Conservation (phyloP, 2,797 vertebrate genomes). For the Dendrocincla tyrannina region DNA sequence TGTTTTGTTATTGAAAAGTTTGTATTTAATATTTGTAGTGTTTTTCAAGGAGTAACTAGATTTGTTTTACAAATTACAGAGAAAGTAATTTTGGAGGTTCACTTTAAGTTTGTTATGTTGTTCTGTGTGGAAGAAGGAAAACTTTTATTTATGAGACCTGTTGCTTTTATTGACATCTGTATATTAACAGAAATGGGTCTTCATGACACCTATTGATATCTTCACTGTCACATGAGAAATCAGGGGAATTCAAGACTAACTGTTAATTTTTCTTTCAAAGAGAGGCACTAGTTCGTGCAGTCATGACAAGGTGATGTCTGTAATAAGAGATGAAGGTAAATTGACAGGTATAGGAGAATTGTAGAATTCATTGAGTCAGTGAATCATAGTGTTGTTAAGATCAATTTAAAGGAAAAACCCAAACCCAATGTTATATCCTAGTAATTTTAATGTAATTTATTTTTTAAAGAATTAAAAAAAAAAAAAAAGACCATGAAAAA, state of each 20-base stretch:
- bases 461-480: fast-evolving
- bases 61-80: not conserved
- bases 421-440: not conserved
- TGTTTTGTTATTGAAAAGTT: not conserved
- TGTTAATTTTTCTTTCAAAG: not conserved
- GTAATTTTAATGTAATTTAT: not conserved
- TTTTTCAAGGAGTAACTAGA: not conserved
- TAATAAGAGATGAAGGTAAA: not conserved
- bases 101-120: not conserved
- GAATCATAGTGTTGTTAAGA: not conserved
- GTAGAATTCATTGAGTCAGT: not conserved
- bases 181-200: not conserved
- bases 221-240: not conserved
- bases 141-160: not conserved
- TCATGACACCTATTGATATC: not conserved
- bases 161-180: not conserved
- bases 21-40: not conserved
- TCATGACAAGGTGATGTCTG: not conserved
- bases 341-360: not conserved
- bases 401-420: not conserved
- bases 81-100: not conserved
- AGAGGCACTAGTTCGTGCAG: not conserved
- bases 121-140: not conserved
- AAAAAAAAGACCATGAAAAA: not conserved
- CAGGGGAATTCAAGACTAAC: not conserved